These are phyloP conservation scores for Acholoe squamosa DNA, from an alignment of 2,888 invertebrate species.

Conservation along the genomic window DNA sequence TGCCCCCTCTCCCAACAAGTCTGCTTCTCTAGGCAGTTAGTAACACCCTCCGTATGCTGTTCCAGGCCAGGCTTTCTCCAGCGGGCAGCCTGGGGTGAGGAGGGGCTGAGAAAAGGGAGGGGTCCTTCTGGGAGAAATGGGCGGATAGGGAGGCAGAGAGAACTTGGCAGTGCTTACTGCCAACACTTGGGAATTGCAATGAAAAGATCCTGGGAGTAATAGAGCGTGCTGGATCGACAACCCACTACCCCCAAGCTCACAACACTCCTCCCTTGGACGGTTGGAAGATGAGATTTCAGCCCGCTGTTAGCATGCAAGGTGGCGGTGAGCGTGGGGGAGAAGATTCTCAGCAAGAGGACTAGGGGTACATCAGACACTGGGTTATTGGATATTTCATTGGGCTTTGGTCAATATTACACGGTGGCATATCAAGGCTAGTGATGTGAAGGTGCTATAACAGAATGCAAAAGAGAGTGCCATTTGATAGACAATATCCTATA, in stretches of 20 bases:
- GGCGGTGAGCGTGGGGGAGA: neutral
- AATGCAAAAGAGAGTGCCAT: neutral
- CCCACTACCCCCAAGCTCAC: neutral
- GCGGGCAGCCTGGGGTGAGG: neutral
- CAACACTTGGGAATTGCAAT: conserved; percentile 41
- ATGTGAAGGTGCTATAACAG: neutral
- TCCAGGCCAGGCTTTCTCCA: too few relatives aligned
- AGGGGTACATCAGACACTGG: neutral
- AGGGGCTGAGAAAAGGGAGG: neutral
- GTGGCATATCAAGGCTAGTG: neutral
- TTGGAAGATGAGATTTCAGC: neutral
- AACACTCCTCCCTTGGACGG: neutral
- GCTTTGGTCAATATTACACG: conserved; percentile 30
- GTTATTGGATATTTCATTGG: conserved; percentile 44
- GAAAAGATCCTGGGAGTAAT: conserved; percentile 33
- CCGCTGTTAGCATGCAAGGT: conserved; percentile 19
- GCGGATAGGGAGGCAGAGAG: neutral
- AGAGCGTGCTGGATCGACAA: conserved; percentile 18
- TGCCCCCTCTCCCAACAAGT: too few relatives aligned
- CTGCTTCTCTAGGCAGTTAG: too few relatives aligned
- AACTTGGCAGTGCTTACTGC: conserved; percentile 1
- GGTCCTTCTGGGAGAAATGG: neutral
- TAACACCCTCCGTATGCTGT: too few relatives aligned
- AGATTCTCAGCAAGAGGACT: neutral
- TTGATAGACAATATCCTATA: neutral